Percentiles rank a stretch among this genome's conserved stretches.
These are phyloP conservation scores for Benthosema pterotum DNA, from an alignment of 2,797 vertebrate genomes.

Conservation along the genomic window DNA sequence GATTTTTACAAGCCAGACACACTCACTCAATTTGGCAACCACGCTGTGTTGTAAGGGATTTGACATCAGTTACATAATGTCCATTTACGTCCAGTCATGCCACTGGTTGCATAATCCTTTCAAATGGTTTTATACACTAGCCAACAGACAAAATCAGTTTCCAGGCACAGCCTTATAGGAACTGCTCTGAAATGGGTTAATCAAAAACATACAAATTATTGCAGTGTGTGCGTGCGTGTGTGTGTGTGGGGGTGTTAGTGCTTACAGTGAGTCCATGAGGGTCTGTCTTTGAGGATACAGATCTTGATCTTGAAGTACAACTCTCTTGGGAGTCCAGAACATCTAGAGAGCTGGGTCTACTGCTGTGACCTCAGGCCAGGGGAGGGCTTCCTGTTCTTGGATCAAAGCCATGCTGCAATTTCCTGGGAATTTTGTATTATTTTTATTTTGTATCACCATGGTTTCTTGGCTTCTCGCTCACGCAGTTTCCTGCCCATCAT, in stretches of 20 bases:
- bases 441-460: neutral
- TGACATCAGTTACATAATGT: slow-evolving; percentile 58
- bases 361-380: slow-evolving; percentile 8
- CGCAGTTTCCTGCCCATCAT: slow-evolving; percentile 1
- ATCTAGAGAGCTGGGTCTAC: neutral
- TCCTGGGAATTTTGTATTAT: slow-evolving; percentile 7
- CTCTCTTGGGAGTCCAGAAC: slow-evolving; percentile 5
- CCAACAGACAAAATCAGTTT: slow-evolving; percentile 27
- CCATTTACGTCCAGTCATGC: slow-evolving; percentile 34
- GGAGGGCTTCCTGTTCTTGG: slow-evolving; percentile 12
- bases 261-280: neutral
- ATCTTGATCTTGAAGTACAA: neutral
- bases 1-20: slow-evolving; percentile 5
- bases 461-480: neutral
- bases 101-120: slow-evolving; percentile 60
- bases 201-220: too few species aligned
- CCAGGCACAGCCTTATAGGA: slow-evolving; percentile 1
- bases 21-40: too few species aligned
- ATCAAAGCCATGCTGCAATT: slow-evolving; percentile 15
- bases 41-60: too few species aligned
- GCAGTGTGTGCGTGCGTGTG: too few species aligned
- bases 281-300: neutral
- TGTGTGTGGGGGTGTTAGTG: too few species aligned
- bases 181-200: neutral
- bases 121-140: slow-evolving; percentile 16